Conservation (phyloP, 2,797 vertebrate genomes). For the Sebastes steindachneri region DNA sequence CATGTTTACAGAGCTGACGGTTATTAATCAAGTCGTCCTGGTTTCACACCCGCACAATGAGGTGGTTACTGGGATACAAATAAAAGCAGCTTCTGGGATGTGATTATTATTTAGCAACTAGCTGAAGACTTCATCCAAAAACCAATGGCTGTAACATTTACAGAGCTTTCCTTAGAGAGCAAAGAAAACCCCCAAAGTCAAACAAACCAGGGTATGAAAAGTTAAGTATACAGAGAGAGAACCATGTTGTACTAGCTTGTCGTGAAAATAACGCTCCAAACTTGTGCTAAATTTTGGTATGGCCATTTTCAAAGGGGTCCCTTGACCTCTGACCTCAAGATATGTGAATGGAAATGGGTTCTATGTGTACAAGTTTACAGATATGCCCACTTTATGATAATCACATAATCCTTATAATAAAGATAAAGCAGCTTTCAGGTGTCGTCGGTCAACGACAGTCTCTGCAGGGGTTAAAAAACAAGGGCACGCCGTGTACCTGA, state of each 20-base stretch:
- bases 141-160: slow-evolving; percentile 33
- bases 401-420: too few species aligned
- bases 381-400: too few species aligned
- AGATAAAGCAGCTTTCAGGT: slow-evolving; percentile 32
- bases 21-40: slow-evolving; percentile 67
- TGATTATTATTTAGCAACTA: not conserved
- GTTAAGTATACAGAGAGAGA: slow-evolving; percentile 12
- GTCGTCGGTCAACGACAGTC: slow-evolving; percentile 48
- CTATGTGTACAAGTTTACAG: too few species aligned
- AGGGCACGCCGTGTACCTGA: slow-evolving; percentile 32
- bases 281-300: too few species aligned
- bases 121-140: slow-evolving; percentile 28
- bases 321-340: too few species aligned
- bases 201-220: slow-evolving; percentile 37
- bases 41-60: slow-evolving; percentile 12
- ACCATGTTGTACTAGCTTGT: too few species aligned
- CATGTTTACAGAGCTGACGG: slow-evolving; percentile 57
- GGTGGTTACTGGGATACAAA: slow-evolving; percentile 43
- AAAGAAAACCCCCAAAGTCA: slow-evolving; percentile 52
- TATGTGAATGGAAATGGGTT: too few species aligned
- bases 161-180: slow-evolving; percentile 38
- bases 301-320: too few species aligned
- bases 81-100: slow-evolving; percentile 25
- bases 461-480: not conserved
- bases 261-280: too few species aligned